Evolutionary conservation across 1,140 invertebrate species (phyloP).

Genomic region (Helicorthomorpha holstii): DNA sequence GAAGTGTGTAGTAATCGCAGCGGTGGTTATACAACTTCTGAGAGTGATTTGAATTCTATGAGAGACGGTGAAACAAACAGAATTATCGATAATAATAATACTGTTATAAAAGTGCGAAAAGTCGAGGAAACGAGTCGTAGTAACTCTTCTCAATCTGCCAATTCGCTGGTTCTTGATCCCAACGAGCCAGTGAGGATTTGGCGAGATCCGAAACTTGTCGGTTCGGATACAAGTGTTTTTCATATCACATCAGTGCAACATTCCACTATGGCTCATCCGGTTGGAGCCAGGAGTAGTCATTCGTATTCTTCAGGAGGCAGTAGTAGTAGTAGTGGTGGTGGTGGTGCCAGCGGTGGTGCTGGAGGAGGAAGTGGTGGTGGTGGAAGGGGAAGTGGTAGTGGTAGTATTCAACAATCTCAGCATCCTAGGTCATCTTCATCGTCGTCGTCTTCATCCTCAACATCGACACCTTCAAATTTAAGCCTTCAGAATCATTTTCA

Average conservation of each 20-base stretch:
- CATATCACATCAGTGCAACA: constrained; percentile 37
- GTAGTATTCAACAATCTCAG: too few relatives aligned
- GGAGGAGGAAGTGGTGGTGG: too few relatives aligned
- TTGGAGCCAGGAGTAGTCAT: constrained; percentile 10
- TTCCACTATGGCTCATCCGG: constrained; percentile 35
- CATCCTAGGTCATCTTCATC: too few relatives aligned
- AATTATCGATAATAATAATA: background rate
- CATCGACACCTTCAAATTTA: background rate
- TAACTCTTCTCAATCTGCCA: background rate
- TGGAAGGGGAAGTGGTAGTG: too few relatives aligned
- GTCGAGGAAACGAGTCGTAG: background rate
- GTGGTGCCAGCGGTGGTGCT: too few relatives aligned
- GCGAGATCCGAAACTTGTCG: constrained; percentile 30
- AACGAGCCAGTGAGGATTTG: constrained; percentile 28
- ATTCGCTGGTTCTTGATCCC: background rate
- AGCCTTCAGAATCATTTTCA: background rate
- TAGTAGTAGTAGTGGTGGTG: too few relatives aligned
- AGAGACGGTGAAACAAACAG: background rate
- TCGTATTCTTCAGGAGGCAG: background rate
- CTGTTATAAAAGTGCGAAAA: background rate
- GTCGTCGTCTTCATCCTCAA: background rate
- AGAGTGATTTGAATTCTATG: too few relatives aligned
- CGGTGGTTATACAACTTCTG: too few relatives aligned
- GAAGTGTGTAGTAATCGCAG: too few relatives aligned
- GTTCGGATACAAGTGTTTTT: constrained; percentile 29